These are phyloP conservation scores for Erannis defoliaria DNA, from an alignment of 2,888 invertebrate species.

Conservation along the genomic window DNA sequence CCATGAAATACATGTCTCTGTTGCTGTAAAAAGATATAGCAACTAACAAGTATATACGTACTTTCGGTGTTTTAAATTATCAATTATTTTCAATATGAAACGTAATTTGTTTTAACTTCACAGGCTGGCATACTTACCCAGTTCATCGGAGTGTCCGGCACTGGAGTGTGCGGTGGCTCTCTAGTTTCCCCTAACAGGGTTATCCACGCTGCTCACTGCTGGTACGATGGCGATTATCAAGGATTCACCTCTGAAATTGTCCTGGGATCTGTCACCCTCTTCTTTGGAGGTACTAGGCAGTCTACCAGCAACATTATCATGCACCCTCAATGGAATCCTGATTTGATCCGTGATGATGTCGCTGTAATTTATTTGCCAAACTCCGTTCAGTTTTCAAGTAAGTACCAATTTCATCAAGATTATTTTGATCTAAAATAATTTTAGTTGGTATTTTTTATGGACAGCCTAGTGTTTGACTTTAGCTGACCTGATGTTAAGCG, in stretches of 20 bases:
- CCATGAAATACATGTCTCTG: no score
- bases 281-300: conserved; percentile 56
- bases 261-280: conserved; percentile 56
- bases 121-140: conserved; percentile 46
- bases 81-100: neutral
- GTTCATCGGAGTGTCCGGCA: conserved; percentile 22
- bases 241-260: conserved; percentile 55
- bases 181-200: conserved; percentile 47
- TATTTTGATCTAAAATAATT: no score
- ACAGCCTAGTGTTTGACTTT: no score
- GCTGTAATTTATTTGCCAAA: conserved; percentile 50
- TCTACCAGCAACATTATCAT: conserved; percentile 47
- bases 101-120: neutral
- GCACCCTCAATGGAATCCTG: conserved; percentile 55
- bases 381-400: conserved; percentile 43
- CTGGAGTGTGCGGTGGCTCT: conserved; percentile 57
- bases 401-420: conserved; percentile 13
- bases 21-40: no score
- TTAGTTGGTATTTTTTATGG: no score
- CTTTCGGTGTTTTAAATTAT: no score
- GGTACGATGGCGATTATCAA: conserved; percentile 56
- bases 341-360: conserved; percentile 53
- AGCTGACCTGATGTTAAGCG: no score
- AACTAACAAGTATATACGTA: no score
- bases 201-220: conserved; percentile 56